A percentile compares a stretch with the other conserved stretches of the same genome.
Conservation (phyloP, 2,797 vertebrate genomes). For the Atherinosoma microstoma region DNA sequence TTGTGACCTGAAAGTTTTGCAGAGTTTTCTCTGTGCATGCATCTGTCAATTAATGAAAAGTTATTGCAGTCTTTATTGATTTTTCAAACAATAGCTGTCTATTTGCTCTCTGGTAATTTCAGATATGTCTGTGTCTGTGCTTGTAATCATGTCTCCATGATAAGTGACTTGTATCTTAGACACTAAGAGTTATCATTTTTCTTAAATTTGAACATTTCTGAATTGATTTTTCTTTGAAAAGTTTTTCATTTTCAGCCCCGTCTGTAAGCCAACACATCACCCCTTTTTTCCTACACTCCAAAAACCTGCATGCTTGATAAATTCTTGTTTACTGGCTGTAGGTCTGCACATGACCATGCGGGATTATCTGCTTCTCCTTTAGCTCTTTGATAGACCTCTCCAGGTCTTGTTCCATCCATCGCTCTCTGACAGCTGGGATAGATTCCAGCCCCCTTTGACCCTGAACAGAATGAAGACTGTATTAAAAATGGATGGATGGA, state of each 20-base stretch:
- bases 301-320: not conserved
- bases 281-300: not conserved
- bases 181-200: too few relatives aligned
- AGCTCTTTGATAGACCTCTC: too few relatives aligned
- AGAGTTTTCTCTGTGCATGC: not conserved
- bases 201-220: not conserved
- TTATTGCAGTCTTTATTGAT: conserved; percentile 4
- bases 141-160: not conserved
- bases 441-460: too few relatives aligned
- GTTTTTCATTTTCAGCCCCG: not conserved
- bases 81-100: conserved; percentile 4
- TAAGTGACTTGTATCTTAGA: too few relatives aligned
- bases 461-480: too few relatives aligned
- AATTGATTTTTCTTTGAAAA: not conserved
- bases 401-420: too few relatives aligned
- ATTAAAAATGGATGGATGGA: too few relatives aligned
- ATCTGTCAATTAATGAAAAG: conserved; percentile 3
- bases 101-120: not conserved
- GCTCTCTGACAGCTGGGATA: too few relatives aligned
- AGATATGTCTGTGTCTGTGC: not conserved
- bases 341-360: too few relatives aligned
- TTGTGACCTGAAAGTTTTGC: not conserved
- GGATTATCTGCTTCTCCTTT: too few relatives aligned
- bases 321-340: too few relatives aligned
- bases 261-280: too few relatives aligned